A percentile compares a stretch with the other conserved stretches of the same genome.
Evolutionary conservation across 2,888 invertebrate species (phyloP).

Genomic region (Heliconius erato): DNA sequence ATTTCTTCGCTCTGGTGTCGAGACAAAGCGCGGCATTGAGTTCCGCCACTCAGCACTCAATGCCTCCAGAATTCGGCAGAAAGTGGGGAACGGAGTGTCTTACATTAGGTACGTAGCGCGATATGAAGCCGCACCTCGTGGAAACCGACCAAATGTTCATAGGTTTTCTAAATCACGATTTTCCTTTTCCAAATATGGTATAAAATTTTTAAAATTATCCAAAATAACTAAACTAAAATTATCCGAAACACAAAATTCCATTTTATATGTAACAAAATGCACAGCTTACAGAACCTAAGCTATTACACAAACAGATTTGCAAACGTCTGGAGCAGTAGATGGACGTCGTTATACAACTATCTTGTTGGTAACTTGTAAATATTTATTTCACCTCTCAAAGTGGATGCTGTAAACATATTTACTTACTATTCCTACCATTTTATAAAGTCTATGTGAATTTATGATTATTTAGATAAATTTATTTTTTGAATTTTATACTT

Average conservation of each 20-base stretch:
- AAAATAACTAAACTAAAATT: no score
- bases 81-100: no score
- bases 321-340: conserved; percentile 2
- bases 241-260: neutral
- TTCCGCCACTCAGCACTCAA: no score
- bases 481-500: neutral
- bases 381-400: conserved; percentile 20
- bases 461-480: neutral
- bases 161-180: no score
- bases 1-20: no score
- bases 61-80: no score
- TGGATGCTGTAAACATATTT: conserved; percentile 13
- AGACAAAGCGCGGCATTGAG: no score
- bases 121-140: no score
- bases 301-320: conserved; percentile 25
- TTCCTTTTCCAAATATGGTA: no score
- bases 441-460: neutral
- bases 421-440: neutral
- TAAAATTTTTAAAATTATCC: no score
- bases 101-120: no score
- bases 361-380: conserved; percentile 29
- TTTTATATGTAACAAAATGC: conserved; percentile 1
- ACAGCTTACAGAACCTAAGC: conserved; percentile 12
- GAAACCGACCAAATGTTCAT: no score
- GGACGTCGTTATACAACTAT: neutral